Conservation (phyloP, 64 coral and sea anemone species). For the Anthopleura sola region DNA sequence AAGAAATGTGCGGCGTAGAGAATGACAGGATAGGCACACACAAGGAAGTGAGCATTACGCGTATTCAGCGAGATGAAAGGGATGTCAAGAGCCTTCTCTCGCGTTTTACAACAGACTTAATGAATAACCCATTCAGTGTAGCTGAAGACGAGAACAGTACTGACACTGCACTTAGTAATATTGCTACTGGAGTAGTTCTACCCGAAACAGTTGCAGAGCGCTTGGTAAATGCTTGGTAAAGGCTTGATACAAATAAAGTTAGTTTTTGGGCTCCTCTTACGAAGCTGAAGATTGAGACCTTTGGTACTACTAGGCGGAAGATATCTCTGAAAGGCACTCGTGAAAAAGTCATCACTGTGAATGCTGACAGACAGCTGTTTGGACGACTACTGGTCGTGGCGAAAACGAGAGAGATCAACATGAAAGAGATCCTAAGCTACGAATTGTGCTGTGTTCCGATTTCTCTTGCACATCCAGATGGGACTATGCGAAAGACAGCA, state of each 20-base stretch:
- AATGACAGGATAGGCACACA: neutral
- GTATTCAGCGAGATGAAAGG: constrained; percentile 45
- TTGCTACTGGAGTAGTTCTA: constrained; percentile 55
- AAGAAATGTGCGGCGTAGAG: neutral
- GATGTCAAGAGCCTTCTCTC: constrained; percentile 62
- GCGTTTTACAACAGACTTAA: constrained; percentile 40
- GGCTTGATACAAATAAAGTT: constrained; percentile 24
- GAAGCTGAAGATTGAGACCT: constrained; percentile 10
- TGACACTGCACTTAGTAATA: constrained; percentile 25
- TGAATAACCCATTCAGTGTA: constrained; percentile 51
- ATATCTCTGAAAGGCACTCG: neutral
- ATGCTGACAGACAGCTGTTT: constrained; percentile 40
- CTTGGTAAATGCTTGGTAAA: neutral
- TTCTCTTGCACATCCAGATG: too few species aligned
- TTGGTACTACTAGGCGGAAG: neutral
- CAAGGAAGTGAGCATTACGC: constrained; percentile 24
- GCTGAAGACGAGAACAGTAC: constrained; percentile 15
- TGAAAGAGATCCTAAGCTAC: too few species aligned
- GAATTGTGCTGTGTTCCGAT: too few species aligned
- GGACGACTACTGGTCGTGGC: constrained; percentile 30
- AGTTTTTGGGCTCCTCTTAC: constrained; percentile 44
- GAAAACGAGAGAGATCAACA: constrained; percentile 44
- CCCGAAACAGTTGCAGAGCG: constrained; percentile 36
- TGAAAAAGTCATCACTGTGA: constrained; percentile 8
- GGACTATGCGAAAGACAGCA: constrained; percentile 3